These are phyloP conservation scores for Apodemus speciosus DNA, from an alignment of 2,113 vertebrate genomes.

Conservation along the genomic window DNA sequence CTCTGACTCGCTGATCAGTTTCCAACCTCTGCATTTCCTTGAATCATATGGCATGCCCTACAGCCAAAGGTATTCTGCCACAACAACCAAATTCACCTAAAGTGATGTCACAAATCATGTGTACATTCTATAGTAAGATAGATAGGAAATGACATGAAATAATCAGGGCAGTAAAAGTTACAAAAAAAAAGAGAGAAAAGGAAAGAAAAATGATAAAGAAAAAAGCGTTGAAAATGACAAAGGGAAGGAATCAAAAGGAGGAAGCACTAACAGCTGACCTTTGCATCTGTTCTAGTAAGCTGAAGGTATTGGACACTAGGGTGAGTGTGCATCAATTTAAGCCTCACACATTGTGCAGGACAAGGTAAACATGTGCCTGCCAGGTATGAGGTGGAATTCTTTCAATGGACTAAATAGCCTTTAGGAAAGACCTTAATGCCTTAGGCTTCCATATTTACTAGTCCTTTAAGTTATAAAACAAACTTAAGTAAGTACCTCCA, in stretches of 20 bases:
- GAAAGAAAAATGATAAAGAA: not conserved
- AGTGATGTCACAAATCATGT: not conserved
- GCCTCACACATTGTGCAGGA: not conserved
- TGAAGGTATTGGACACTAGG: not conserved
- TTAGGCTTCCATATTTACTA: not conserved
- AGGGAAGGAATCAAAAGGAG: not conserved
- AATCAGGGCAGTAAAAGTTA: not conserved
- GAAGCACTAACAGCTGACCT: not conserved
- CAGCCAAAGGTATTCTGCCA: not conserved
- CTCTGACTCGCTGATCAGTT: not conserved
- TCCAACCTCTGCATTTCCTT: not conserved
- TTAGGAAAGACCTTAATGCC: not conserved
- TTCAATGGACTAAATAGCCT: not conserved
- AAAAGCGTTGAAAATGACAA: not conserved
- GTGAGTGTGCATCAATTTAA: not conserved
- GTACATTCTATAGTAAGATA: not conserved
- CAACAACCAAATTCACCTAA: not conserved
- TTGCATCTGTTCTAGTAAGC: not conserved
- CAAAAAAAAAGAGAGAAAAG: not conserved
- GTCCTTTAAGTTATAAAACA: not conserved
- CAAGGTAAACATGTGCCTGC: not conserved
- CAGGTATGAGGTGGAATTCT: not conserved
- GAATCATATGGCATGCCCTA: not conserved
- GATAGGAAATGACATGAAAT: not conserved
- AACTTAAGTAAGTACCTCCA: not conserved